Percentiles rank a stretch among this genome's conserved stretches.
Evolutionary conservation across 2,797 vertebrate species (phyloP).

Genomic region (Florisuga fusca): DNA sequence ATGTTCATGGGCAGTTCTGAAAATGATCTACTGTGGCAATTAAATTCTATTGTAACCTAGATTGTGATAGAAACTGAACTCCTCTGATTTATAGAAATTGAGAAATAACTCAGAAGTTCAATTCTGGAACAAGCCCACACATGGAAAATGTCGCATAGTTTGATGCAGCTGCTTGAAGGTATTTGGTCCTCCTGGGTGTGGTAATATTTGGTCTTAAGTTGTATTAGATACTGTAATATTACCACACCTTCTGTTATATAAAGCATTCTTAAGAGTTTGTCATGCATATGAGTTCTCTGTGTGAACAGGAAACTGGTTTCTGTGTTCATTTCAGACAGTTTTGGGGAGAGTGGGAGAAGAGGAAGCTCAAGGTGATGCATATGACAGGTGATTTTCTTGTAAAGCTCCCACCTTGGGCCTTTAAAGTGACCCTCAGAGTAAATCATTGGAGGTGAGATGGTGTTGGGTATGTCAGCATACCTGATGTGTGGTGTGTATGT

Average conservation of each 20-base stretch:
- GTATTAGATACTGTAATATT: not conserved
- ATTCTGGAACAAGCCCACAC: accelerated
- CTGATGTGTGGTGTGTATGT: not conserved
- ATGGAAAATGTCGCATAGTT: not conserved
- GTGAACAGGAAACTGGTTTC: not conserved
- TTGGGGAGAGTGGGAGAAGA: too few species aligned
- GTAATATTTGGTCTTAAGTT: conserved; percentile 5
- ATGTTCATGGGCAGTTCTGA: not conserved
- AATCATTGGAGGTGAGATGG: not conserved
- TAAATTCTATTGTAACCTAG: accelerated
- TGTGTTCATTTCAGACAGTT: not conserved
- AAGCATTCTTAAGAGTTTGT: not conserved
- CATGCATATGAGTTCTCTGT: not conserved
- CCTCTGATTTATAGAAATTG: not conserved
- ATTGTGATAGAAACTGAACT: accelerated
- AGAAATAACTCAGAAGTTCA: not conserved
- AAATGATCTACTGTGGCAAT: not conserved
- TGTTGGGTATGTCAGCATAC: accelerated
- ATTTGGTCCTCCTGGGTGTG: not conserved
- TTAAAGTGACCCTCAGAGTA: not conserved
- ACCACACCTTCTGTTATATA: conserved; percentile 12
- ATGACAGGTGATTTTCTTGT: not conserved
- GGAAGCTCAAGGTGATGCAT: not conserved
- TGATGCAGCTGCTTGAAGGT: not conserved
- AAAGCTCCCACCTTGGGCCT: not conserved